Evolutionary conservation across 2,888 invertebrate genomes (phyloP).

Genomic region (Rhogogaster chlorosoma): DNA sequence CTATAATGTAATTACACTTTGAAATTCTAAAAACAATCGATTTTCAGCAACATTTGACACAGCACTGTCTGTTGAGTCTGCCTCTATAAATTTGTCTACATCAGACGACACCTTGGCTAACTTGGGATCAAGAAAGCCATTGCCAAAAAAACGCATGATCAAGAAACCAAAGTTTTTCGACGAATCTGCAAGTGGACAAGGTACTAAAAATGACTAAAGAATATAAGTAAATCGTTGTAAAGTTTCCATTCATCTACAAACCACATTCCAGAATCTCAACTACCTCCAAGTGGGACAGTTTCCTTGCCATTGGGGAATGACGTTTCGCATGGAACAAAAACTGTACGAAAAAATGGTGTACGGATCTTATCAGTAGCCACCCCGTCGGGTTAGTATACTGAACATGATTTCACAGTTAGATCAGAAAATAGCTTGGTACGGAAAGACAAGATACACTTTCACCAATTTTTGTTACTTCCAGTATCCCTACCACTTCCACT

Average conservation of each 20-base stretch:
- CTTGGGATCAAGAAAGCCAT: conserved; percentile 12
- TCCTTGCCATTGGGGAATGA: conserved; percentile 11
- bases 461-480: background rate
- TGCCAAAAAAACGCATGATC: conserved; percentile 19
- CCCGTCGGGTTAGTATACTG: background rate
- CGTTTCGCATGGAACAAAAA: background rate
- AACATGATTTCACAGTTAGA: conserved; percentile 2
- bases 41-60: conserved; percentile 22
- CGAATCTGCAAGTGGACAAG: conserved; percentile 11
- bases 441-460: too few species aligned
- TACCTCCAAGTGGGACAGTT: background rate
- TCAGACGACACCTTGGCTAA: conserved; percentile 12
- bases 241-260: too few species aligned
- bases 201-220: conserved; percentile 18
- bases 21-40: too few species aligned
- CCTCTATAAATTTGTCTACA: conserved; percentile 4
- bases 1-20: too few species aligned
- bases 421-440: too few species aligned
- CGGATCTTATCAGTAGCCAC: conserved; percentile 8
- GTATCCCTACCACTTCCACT: background rate
- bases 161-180: conserved; percentile 18
- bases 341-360: conserved; percentile 14
- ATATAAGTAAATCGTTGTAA: too few species aligned
- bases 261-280: too few species aligned
- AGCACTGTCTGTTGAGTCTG: conserved; percentile 27